Evolutionary conservation across 2,888 invertebrate genomes (phyloP).

Genomic region (Nemotelus pantherinus): DNA sequence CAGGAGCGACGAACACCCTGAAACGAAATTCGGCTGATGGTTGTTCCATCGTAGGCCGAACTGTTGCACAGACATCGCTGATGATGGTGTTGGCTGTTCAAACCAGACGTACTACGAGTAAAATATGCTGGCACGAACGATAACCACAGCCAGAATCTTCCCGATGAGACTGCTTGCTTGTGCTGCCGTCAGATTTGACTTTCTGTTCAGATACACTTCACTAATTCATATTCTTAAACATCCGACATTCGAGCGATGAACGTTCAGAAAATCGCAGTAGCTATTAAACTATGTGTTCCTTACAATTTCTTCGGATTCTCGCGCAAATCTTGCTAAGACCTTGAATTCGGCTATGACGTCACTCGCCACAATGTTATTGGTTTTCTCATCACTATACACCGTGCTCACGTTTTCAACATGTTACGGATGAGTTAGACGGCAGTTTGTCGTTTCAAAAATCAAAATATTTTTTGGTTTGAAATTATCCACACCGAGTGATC

Average conservation of each 20-base stretch:
- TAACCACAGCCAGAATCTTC: too few species aligned
- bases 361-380: conserved; percentile 53
- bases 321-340: conserved; percentile 55
- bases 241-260: too few species aligned
- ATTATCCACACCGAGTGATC: conserved; percentile 31
- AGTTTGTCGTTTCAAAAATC: neutral
- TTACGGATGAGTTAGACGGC: neutral
- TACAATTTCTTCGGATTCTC: conserved; percentile 5
- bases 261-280: too few species aligned
- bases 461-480: neutral
- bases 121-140: too few species aligned
- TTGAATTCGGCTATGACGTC: conserved; percentile 64
- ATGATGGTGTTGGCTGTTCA: too few species aligned
- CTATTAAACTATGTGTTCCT: neutral
- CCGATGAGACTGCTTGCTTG: too few species aligned
- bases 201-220: too few species aligned
- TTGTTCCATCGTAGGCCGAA: conserved; percentile 91
- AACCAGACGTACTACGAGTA: too few species aligned
- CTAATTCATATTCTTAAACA: too few species aligned
- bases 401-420: neutral
- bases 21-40: conserved; percentile 92
- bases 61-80: conserved; percentile 75
- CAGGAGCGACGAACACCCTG: conserved; percentile 82
- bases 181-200: too few species aligned
- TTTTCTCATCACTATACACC: neutral